A percentile compares a stretch with the other conserved stretches of the same genome.
Evolutionary conservation across 2,113 vertebrate genomes (phyloP).

Genomic region (Brienomyrus longianalis): DNA sequence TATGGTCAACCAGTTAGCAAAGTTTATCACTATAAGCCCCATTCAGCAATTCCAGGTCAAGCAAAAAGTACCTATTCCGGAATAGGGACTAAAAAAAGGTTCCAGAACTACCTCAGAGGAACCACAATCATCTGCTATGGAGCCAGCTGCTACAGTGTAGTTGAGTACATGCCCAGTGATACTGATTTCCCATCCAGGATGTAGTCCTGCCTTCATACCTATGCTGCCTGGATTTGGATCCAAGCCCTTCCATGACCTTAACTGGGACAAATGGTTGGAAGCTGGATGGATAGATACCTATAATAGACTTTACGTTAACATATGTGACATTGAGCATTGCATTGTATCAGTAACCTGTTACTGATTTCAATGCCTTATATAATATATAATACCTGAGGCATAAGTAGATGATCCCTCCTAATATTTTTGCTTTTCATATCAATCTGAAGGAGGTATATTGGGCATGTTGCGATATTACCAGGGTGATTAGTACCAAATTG

Average conservation of each 20-base stretch:
- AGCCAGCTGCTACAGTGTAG: background rate
- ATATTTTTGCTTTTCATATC: background rate
- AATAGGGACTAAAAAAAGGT: no score
- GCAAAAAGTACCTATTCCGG: background rate
- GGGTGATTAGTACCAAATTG: background rate
- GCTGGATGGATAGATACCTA: background rate
- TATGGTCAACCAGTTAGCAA: background rate
- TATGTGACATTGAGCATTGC: background rate
- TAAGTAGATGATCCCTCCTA: background rate
- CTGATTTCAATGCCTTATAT: background rate
- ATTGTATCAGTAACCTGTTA: background rate
- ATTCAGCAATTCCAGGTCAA: background rate
- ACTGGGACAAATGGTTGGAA: background rate
- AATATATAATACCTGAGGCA: background rate
- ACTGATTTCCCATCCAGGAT: background rate
- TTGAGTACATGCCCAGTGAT: background rate
- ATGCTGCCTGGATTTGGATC: background rate
- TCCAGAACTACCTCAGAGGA: background rate
- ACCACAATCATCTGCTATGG: background rate
- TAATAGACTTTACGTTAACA: background rate
- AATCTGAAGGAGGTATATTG: background rate
- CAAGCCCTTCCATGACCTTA: background rate
- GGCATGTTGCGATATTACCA: background rate
- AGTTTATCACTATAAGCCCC: background rate
- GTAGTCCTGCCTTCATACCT: background rate